phyloP scores from a whole-genome alignment of 2,797 vertebrate genomes.

The Oreortyx pictus region DNA sequence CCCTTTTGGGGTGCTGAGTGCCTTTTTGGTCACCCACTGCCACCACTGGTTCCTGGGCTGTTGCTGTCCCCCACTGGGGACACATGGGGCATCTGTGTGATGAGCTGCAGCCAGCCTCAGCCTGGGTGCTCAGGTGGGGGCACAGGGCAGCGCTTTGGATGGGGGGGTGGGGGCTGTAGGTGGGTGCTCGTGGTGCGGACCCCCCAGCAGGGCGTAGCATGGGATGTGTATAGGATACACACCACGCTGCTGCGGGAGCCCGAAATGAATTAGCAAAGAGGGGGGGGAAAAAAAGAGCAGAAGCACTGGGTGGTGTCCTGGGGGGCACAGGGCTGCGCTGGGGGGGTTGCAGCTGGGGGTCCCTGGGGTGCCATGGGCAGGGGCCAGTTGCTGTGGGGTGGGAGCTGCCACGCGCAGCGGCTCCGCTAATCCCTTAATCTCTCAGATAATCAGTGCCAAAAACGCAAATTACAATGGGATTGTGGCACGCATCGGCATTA shows the following conservation, averaged over 20 bases:
- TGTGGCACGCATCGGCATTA: neutral
- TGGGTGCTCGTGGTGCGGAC: neutral
- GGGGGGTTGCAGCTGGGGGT: fast-evolving
- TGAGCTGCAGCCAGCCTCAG: neutral
- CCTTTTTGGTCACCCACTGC: fast-evolving
- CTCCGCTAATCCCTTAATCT: constrained; percentile 35
- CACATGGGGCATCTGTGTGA: fast-evolving
- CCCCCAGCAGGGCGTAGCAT: no score
- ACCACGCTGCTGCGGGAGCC: neutral
- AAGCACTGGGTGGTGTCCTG: neutral
- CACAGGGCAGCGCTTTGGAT: neutral
- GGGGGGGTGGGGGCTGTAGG: neutral
- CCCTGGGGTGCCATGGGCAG: neutral
- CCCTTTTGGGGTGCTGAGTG: neutral
- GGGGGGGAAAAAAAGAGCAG: neutral
- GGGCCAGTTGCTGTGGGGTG: neutral
- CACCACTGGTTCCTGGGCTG: neutral
- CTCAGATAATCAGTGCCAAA: neutral
- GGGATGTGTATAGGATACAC: neutral
- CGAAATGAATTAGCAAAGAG: neutral
- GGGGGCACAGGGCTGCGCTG: neutral
- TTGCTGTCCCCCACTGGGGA: neutral
- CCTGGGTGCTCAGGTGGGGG: fast-evolving
- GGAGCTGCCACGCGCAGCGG: neutral
- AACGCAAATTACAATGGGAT: neutral